phyloP scores from a whole-genome alignment of 2,113 vertebrate species.

The Antennarius striatus region DNA sequence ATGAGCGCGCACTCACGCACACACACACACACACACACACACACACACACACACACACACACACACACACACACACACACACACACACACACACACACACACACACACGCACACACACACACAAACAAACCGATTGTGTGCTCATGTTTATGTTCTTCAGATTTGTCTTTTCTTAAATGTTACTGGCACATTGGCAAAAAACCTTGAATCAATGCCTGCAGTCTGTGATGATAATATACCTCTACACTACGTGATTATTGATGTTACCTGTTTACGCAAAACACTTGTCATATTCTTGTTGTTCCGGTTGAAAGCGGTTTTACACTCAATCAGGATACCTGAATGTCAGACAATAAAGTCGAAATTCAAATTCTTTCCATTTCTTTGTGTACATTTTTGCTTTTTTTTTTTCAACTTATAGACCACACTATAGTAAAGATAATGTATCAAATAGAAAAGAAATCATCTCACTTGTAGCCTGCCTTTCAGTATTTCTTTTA shows the following conservation, averaged over 20 bases:
- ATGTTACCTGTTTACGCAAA: conserved; percentile 43
- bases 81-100: background rate
- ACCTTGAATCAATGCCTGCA: conserved; percentile 56
- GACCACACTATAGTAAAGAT: conserved; percentile 11
- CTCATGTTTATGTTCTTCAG: conserved; percentile 45
- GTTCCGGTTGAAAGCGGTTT: conserved; percentile 30
- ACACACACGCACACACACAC: conserved; percentile 10
- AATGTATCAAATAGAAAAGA: conserved; percentile 28
- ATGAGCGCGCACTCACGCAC: background rate
- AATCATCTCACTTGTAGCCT: conserved; percentile 43
- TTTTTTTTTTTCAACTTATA: conserved; percentile 8
- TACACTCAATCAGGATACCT: conserved; percentile 23
- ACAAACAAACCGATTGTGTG: conserved; percentile 21
- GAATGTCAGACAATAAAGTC: background rate
- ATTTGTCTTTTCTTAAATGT: conserved; percentile 46
- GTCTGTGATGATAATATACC: conserved; percentile 38
- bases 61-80: background rate
- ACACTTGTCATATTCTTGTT: conserved; percentile 38
- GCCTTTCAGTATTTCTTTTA: conserved; percentile 72
- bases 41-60: conserved; percentile 5
- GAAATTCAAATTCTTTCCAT: background rate
- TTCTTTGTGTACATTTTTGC: background rate
- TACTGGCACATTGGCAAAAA: conserved; percentile 53
- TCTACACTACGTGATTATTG: conserved; percentile 27
- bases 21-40: background rate